Conservation (phyloP, 1,140 invertebrate species). For the Phenacoccus solenopsis region DNA sequence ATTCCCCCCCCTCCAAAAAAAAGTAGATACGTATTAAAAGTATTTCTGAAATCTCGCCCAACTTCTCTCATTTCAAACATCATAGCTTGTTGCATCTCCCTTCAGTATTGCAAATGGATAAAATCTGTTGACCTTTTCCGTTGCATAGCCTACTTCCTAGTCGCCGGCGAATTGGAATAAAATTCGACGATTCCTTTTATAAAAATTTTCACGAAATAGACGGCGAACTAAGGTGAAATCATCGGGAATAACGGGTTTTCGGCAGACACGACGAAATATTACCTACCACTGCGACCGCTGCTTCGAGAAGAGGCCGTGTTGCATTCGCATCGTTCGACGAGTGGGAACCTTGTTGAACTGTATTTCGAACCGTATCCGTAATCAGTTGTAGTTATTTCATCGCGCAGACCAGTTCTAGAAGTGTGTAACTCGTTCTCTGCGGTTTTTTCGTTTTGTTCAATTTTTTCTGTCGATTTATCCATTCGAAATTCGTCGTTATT, state of each 20-base stretch:
- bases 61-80: no score
- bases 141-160: no score
- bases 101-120: no score
- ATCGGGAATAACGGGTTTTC: not conserved
- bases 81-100: no score
- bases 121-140: no score
- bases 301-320: conserved; percentile 9
- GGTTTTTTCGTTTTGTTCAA: not conserved
- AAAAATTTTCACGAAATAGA: no score
- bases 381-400: conserved; percentile 2
- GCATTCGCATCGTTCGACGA: conserved; percentile 8
- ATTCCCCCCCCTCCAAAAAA: no score
- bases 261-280: not conserved
- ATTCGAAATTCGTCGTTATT: not conserved
- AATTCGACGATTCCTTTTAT: no score
- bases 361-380: not conserved
- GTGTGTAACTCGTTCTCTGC: not conserved
- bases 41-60: no score
- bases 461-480: not conserved
- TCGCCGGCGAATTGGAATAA: no score
- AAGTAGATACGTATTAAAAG: no score
- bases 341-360: conserved; percentile 13
- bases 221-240: not conserved
- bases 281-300: not conserved
- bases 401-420: not conserved